phyloP scores from a whole-genome alignment of 2,888 invertebrate genomes.

The Ecliptopera silaceata region DNA sequence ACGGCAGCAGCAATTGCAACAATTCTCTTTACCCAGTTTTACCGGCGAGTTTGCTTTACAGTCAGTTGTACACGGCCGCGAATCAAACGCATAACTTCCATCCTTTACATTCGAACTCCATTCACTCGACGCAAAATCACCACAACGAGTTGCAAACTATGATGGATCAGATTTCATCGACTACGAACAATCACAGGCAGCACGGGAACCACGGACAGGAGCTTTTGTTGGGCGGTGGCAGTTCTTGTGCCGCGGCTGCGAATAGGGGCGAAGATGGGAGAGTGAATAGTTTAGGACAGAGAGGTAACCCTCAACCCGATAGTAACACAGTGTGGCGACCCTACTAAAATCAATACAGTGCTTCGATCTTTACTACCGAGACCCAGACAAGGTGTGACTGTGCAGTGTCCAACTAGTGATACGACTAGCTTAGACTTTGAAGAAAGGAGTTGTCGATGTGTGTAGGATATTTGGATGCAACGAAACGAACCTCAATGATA shows the following conservation, averaged over 20 bases:
- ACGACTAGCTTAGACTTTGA: conserved; percentile 24
- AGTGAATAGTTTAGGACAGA: conserved; percentile 79
- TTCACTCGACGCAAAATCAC: conserved; percentile 85
- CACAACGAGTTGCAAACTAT: conserved; percentile 89
- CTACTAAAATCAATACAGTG: conserved; percentile 79
- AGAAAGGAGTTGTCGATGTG: conserved; percentile 48
- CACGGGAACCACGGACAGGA: conserved; percentile 72
- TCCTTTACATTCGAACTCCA: conserved; percentile 85
- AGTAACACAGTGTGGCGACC: conserved; percentile 90
- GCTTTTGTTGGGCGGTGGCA: conserved; percentile 81
- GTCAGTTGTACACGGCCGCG: conserved; percentile 91
- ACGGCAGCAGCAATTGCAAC: conserved; percentile 85
- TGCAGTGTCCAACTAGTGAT: conserved; percentile 20
- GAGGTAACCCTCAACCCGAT: conserved; percentile 85
- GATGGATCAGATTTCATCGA: conserved; percentile 89
- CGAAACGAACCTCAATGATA: conserved; percentile 58
- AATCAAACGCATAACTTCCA: conserved; percentile 89
- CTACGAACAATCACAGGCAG: conserved; percentile 82
- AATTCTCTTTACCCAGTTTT: conserved; percentile 90
- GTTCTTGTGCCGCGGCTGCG: conserved; percentile 83
- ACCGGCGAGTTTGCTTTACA: conserved; percentile 91
- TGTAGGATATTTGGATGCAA: conserved; percentile 50
- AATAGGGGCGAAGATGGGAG: conserved; percentile 83
- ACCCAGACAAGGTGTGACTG: conserved; percentile 1
- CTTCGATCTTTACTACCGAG: conserved; percentile 41